Conservation (phyloP, 2,797 vertebrate species). For the Rhynchonycteris naso region DNA sequence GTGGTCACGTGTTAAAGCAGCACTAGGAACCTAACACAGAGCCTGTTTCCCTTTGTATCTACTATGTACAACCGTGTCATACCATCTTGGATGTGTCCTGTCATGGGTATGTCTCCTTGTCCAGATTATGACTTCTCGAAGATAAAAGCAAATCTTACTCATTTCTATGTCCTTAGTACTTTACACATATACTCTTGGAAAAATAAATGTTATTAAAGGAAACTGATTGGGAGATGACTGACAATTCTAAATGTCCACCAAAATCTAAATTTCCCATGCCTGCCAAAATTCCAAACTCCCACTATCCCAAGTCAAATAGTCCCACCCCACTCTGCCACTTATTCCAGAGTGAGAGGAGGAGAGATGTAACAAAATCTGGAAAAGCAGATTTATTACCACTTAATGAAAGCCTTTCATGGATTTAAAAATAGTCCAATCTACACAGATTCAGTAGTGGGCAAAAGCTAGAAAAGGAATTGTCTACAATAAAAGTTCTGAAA, state of each 20-base stretch:
- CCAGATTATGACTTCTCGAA: neutral
- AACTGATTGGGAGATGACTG: neutral
- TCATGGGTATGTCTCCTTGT: neutral
- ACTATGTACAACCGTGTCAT: accelerated
- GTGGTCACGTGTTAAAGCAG: neutral
- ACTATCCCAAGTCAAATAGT: neutral
- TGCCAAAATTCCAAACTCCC: neutral
- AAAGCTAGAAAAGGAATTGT: constrained; percentile 9
- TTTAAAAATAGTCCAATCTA: neutral
- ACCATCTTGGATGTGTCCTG: neutral
- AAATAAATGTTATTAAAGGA: constrained; percentile 13
- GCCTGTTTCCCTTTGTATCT: neutral
- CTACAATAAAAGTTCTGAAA: constrained; percentile 2
- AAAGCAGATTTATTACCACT: neutral
- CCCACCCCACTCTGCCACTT: neutral
- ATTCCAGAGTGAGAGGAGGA: neutral
- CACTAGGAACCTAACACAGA: neutral
- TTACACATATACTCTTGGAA: neutral
- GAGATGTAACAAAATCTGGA: neutral
- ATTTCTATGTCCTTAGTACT: neutral
- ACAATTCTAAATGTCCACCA: neutral
- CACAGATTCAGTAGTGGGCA: neutral
- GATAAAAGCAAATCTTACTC: neutral
- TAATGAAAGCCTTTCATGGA: neutral
- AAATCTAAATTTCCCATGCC: neutral